Evolutionary conservation across 2,113 vertebrate genomes (phyloP).

Genomic region (Leucosticte australis): DNA sequence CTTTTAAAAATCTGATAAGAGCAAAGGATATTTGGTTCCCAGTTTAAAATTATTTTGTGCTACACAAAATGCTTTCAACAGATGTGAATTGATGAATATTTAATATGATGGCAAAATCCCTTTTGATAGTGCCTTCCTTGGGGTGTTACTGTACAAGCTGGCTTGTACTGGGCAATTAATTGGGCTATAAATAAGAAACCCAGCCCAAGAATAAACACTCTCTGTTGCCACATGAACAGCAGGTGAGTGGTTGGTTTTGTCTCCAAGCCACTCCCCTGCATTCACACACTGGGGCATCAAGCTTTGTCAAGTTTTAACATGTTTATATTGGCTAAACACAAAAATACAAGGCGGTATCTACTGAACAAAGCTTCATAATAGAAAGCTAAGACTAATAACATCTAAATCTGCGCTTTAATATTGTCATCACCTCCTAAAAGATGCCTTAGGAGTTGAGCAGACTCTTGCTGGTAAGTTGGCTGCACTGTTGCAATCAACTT

Average conservation of each 20-base stretch:
- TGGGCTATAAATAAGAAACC: not conserved
- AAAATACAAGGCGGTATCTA: not conserved
- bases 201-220: not conserved
- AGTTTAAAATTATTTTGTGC: not conserved
- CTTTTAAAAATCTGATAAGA: not conserved
- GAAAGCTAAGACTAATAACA: not conserved
- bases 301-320: not conserved
- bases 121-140: not conserved
- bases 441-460: not conserved
- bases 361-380: not conserved
- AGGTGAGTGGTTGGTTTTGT: not conserved
- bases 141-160: not conserved
- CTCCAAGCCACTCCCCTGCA: not conserved
- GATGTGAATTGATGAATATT: not conserved
- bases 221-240: not conserved
- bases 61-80: not conserved
- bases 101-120: not conserved
- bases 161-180: not conserved
- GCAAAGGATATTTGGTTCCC: not conserved
- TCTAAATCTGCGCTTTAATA: not conserved
- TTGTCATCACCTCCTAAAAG: not conserved
- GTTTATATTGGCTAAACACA: not conserved
- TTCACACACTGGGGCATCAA: not conserved
- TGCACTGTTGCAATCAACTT: not conserved
- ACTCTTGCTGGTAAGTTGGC: not conserved